Evolutionary conservation across 2,888 invertebrate genomes (phyloP).

Genomic region (Tubulanus polymorphus): DNA sequence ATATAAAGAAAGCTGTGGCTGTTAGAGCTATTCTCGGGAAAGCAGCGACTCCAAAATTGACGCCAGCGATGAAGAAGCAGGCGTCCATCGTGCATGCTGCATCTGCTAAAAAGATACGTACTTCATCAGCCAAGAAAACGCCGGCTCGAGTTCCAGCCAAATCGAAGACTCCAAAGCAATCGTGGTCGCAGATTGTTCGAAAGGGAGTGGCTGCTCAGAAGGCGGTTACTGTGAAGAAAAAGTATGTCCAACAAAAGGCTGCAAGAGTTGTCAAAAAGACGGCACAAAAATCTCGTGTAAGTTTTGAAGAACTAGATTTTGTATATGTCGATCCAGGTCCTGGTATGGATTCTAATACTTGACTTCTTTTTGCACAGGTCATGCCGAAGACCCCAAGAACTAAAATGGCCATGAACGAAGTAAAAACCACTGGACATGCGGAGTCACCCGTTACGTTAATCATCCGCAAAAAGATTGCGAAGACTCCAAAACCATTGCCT

Average conservation of each 20-base stretch:
- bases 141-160: slow-evolving; percentile 3
- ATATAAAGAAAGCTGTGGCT: slow-evolving; percentile 34
- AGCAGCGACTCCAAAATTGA: slow-evolving; percentile 35
- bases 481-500: slow-evolving; percentile 36
- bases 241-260: too few relatives aligned
- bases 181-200: slow-evolving; percentile 42
- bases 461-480: slow-evolving; percentile 31
- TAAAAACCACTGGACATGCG: slow-evolving; percentile 44
- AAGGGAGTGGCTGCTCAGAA: slow-evolving; percentile 23
- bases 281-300: slow-evolving; percentile 17
- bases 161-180: slow-evolving; percentile 14
- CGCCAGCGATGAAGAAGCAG: slow-evolving; percentile 9
- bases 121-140: slow-evolving; percentile 3
- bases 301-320: slow-evolving; percentile 2
- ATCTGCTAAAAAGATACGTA: not conserved
- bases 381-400: slow-evolving; percentile 38
- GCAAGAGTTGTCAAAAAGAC: slow-evolving; percentile 20
- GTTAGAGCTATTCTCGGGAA: slow-evolving; percentile 44
- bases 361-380: not conserved
- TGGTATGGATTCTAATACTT: not conserved
- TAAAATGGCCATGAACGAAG: slow-evolving; percentile 27
- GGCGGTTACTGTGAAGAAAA: too few relatives aligned
- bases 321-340: slow-evolving; percentile 3
- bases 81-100: slow-evolving; percentile 1
- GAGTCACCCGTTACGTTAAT: slow-evolving; percentile 46